phyloP scores from a whole-genome alignment of 1,140 invertebrate species.

The Scaptomyza hsui region DNA sequence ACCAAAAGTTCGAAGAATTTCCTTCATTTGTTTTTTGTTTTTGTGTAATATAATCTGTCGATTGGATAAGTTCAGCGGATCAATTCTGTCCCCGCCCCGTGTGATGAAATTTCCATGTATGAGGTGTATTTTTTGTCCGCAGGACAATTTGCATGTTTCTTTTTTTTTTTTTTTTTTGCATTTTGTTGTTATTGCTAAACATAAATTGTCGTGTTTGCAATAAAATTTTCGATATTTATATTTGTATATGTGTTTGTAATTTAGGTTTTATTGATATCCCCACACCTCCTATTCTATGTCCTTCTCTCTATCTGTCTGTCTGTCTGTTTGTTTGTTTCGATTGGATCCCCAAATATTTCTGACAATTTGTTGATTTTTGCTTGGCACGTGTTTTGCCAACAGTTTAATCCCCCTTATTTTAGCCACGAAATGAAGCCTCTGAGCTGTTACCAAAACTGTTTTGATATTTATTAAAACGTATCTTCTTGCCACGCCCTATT shows the following conservation, averaged over 20 bases:
- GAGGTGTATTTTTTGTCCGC: conserved; percentile 9
- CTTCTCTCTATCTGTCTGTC: neutral
- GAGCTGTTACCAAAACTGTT: conserved; percentile 16
- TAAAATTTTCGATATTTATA: conserved; percentile 56
- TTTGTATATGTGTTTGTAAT: conserved; percentile 69
- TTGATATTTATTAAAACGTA: conserved; percentile 43
- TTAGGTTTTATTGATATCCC: conserved; percentile 65
- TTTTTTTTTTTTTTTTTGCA: neutral
- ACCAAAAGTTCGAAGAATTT: neutral
- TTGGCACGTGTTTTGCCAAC: conserved; percentile 23
- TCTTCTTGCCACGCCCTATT: neutral
- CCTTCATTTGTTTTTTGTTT: conserved; percentile 4
- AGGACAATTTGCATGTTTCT: conserved; percentile 44
- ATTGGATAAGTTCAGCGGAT: conserved; percentile 5
- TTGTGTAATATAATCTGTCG: conserved; percentile 11
- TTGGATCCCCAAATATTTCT: conserved; percentile 2
- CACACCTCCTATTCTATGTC: neutral
- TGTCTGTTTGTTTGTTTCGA: neutral
- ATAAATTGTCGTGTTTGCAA: conserved; percentile 67
- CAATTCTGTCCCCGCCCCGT: no score
- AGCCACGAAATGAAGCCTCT: conserved; percentile 6
- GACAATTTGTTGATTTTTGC: conserved; percentile 37
- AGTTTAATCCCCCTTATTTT: conserved; percentile 14
- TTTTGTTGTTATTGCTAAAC: conserved; percentile 32
- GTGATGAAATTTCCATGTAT: conserved; percentile 26